Conservation (phyloP, 2,888 invertebrate genomes). For the Dermolepida albohirtum region DNA sequence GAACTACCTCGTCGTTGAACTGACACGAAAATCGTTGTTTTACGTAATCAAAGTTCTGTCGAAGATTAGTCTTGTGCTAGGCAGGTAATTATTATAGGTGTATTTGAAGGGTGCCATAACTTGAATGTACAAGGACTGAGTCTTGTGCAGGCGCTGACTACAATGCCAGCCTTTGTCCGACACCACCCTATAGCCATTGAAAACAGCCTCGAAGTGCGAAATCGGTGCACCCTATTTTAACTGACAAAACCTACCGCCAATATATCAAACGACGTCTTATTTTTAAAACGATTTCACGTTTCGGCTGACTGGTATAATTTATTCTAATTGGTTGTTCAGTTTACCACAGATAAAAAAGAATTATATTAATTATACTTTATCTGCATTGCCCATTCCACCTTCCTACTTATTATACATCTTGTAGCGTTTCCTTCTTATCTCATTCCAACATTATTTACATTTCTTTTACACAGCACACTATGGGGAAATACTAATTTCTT, state of each 20-base stretch:
- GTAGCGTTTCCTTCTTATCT: conserved; percentile 22
- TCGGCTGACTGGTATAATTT: conserved; percentile 58
- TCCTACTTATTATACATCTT: conserved; percentile 8
- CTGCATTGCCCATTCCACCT: conserved; percentile 4
- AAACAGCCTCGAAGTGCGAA: conserved; percentile 62
- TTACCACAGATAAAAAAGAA: conserved; percentile 47
- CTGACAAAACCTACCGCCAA: conserved; percentile 64
- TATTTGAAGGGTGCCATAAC: conserved; percentile 50
- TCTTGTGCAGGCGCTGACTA: conserved; percentile 62
- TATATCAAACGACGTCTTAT: conserved; percentile 63
- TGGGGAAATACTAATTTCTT: conserved; percentile 28
- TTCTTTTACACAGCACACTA: conserved; percentile 16
- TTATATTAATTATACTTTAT: conserved; percentile 40
- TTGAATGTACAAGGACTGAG: conserved; percentile 53
- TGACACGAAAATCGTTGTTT: background rate
- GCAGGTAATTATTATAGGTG: conserved; percentile 50
- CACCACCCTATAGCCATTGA: conserved; percentile 64
- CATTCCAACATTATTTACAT: conserved; percentile 24
- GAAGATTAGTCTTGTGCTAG: conserved; percentile 39
- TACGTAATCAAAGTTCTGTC: conserved; percentile 42
- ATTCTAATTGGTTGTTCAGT: conserved; percentile 59
- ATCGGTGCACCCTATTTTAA: conserved; percentile 62
- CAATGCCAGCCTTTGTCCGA: conserved; percentile 62
- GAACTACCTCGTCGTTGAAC: background rate
- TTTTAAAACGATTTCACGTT: conserved; percentile 60